Percentiles rank a stretch among this genome's conserved stretches.
Conservation (phyloP, 2,888 invertebrate genomes). For the Chloromyia formosa region DNA sequence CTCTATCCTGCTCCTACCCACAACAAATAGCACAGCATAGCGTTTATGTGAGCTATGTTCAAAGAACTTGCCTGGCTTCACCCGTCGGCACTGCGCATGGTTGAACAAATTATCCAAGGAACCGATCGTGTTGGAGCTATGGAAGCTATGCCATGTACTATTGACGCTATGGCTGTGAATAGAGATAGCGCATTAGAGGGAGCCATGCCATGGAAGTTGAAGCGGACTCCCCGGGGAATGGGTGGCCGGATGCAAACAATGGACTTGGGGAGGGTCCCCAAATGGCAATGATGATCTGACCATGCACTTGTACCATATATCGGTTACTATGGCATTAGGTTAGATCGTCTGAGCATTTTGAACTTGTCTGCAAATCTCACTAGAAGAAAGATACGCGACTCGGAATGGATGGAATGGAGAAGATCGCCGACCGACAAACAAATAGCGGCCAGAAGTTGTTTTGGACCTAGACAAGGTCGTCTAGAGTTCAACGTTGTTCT, state of each 20-base stretch:
- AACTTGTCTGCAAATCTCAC: background rate
- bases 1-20: no score
- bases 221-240: background rate
- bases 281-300: background rate
- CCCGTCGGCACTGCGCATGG: slow-evolving; percentile 34
- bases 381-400: background rate
- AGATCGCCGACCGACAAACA: background rate
- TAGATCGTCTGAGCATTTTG: slow-evolving; percentile 20
- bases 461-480: slow-evolving; percentile 50
- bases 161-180: no score
- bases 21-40: no score
- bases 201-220: background rate
- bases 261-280: background rate
- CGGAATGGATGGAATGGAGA: background rate
- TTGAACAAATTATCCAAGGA: slow-evolving; percentile 1
- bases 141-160: background rate
- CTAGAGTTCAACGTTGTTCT: slow-evolving; percentile 39
- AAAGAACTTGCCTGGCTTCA: slow-evolving; percentile 25
- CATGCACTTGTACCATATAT: background rate
- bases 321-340: slow-evolving; percentile 43
- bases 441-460: slow-evolving; percentile 14
- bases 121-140: background rate
- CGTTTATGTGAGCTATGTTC: background rate
- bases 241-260: slow-evolving; percentile 15
- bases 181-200: background rate